Percentiles rank a stretch among this genome's conserved stretches.
Evolutionary conservation across 2,888 invertebrate species (phyloP).

Genomic region (Apodemia mormo): DNA sequence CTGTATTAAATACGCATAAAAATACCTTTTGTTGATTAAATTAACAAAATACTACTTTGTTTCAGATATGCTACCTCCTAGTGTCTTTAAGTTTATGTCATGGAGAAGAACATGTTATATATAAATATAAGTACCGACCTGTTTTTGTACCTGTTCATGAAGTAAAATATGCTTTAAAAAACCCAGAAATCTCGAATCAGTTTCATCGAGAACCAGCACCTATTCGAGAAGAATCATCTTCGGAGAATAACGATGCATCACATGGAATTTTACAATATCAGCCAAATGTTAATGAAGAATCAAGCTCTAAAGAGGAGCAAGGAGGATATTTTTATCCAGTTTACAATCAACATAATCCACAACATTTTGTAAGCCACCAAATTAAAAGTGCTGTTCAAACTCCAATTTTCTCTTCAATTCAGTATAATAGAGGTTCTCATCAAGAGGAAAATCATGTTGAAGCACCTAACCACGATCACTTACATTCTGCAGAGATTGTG

Average conservation of each 20-base stretch:
- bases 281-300: conserved; percentile 42
- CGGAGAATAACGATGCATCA: conserved; percentile 41
- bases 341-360: background rate
- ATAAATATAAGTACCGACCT: conserved; percentile 42
- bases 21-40: background rate
- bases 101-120: conserved; percentile 54
- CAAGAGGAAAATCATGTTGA: conserved; percentile 6
- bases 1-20: background rate
- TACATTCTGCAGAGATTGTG: conserved; percentile 22
- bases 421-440: conserved; percentile 5
- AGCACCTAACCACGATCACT: conserved; percentile 32
- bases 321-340: background rate
- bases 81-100: conserved; percentile 44
- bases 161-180: conserved; percentile 39
- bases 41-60: conserved; percentile 25
- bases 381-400: background rate
- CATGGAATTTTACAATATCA: background rate
- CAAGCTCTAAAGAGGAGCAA: background rate
- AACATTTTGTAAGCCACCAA: conserved; percentile 1
- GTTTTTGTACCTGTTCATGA: conserved; percentile 42
- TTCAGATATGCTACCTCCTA: conserved; percentile 60
- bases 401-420: background rate
- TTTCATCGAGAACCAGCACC: conserved; percentile 40
- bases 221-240: conserved; percentile 45
- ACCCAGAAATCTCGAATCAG: conserved; percentile 41